Evolutionary conservation across 2,797 vertebrate species (phyloP), one percentile per base, ranked within the genome.

Genomic region (Psittacula echo): DNA sequence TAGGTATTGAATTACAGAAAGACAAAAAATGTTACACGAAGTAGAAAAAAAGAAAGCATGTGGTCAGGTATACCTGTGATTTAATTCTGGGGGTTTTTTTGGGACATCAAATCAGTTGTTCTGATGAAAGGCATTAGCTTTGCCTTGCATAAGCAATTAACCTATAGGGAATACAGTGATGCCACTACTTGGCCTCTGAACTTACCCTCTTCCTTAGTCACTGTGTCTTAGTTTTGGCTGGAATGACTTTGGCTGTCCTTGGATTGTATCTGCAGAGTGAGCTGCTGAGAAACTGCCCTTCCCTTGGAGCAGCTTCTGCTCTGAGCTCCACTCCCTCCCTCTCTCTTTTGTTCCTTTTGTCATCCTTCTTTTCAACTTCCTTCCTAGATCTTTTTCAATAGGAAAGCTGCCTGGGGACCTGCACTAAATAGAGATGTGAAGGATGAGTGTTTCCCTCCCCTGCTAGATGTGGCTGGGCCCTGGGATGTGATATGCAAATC

Each of bases 311-410:
- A 45, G 74, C 54, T 90, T 61, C 74, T 90, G 77, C 74, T 87
- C 71, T 58, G 47, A 90, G 80, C 74, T 87, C 44, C 0, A 0
- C 86, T 90, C 81, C 47, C 42, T 88, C 0, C 0, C 74, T 64
- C 90, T 88, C 80, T 77, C 81, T 82, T 95, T 96, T 95, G 78
- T 97, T 96, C 71, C 77, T 93, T 89, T 92, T 74, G 60, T 71
- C 2, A 0, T 91, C 62, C 67, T 89, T 92, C 92, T 95, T 95
- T 97, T 95, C 60, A 96, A 89, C 93, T 96, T 96, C 89, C 93
- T 95, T 85, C 86, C 94, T 92, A 96, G 95, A 96, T 96, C 84
- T 93, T 89, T 93, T 95, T 94, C 90, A 94, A 87, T 80, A 89
- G 90, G 62, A 90, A 87, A 66, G 48, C 81, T 94, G 89, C 94